Evolutionary conservation across 2,113 vertebrate species (phyloP).

Genomic region (Ceratotherium simum): DNA sequence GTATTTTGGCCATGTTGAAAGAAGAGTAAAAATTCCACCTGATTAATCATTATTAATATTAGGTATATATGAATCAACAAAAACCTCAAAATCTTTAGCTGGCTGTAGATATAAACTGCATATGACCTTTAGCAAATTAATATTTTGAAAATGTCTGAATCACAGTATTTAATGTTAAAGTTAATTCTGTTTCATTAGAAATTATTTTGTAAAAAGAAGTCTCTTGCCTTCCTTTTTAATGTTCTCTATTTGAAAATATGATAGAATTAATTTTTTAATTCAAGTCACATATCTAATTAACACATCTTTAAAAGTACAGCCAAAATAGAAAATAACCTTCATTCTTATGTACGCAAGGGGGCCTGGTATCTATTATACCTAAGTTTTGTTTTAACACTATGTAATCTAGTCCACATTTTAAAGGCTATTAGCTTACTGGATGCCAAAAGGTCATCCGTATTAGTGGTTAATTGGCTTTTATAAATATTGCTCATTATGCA

Average conservation of each 20-base stretch:
- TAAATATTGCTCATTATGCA: constrained; percentile 77
- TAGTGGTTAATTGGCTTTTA: constrained; percentile 78
- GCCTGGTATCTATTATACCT: constrained; percentile 27
- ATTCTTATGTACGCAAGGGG: constrained; percentile 26
- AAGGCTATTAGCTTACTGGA: constrained; percentile 70
- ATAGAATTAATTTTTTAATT: constrained; percentile 51
- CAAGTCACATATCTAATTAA: constrained; percentile 62
- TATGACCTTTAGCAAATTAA: not conserved
- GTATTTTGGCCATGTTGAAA: not conserved
- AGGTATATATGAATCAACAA: not conserved
- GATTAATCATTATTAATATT: not conserved
- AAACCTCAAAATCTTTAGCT: not conserved
- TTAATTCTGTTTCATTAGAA: not conserved
- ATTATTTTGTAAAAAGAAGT: constrained; percentile 39
- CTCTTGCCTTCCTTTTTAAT: constrained; percentile 22
- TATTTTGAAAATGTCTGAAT: constrained; percentile 38
- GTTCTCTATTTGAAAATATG: constrained; percentile 45
- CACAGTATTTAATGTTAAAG: constrained; percentile 46
- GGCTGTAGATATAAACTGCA: not conserved
- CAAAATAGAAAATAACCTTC: constrained; percentile 64
- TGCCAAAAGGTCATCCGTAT: constrained; percentile 78
- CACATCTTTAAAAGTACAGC: constrained; percentile 31
- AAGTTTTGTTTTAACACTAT: constrained; percentile 46
- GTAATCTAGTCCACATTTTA: constrained; percentile 62
- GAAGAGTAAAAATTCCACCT: not conserved